These are phyloP conservation scores for Coelinius sp. DNA, from an alignment of 2,888 invertebrate species.

Conservation along the genomic window DNA sequence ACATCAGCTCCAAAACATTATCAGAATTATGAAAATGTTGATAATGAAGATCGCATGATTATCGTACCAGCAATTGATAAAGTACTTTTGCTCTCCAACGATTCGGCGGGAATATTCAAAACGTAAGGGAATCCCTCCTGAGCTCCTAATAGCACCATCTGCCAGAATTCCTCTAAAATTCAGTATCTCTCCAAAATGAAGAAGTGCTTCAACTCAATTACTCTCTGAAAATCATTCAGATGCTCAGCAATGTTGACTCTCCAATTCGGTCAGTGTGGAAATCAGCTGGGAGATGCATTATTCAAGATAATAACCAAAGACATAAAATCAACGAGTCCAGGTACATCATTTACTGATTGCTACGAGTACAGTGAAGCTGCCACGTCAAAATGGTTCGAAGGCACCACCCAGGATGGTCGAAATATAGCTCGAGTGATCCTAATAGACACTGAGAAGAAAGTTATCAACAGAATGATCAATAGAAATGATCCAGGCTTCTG, in stretches of 20 bases:
- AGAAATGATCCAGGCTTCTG: slow-evolving; percentile 56
- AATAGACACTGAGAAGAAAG: slow-evolving; percentile 73
- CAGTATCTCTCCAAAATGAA: not conserved
- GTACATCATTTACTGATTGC: slow-evolving; percentile 57
- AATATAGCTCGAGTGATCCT: slow-evolving; percentile 71
- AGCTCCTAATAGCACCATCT: not conserved
- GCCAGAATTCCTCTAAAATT: not conserved
- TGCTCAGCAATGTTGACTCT: slow-evolving; percentile 70
- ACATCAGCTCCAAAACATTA: no score
- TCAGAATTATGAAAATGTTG: no score
- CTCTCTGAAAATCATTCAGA: not conserved
- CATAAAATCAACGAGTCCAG: slow-evolving; percentile 57
- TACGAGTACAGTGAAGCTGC: slow-evolving; percentile 64
- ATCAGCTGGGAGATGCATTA: slow-evolving; percentile 72
- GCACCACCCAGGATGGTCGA: slow-evolving; percentile 60
- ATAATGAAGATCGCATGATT: no score
- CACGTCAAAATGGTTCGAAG: slow-evolving; percentile 71
- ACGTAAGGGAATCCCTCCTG: not conserved
- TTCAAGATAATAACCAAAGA: slow-evolving; percentile 70
- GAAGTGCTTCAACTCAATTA: no score
- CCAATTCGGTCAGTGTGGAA: slow-evolving; percentile 74
- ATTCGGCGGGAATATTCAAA: not conserved
- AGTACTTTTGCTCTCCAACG: not conserved
- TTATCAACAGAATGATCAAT: slow-evolving; percentile 62
- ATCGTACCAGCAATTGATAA: not conserved